A percentile compares a stretch with the other conserved stretches of the same genome.
These are phyloP conservation scores for Urocyon cinereoargenteus DNA, from an alignment of 2,797 vertebrate genomes.

Conservation along the genomic window DNA sequence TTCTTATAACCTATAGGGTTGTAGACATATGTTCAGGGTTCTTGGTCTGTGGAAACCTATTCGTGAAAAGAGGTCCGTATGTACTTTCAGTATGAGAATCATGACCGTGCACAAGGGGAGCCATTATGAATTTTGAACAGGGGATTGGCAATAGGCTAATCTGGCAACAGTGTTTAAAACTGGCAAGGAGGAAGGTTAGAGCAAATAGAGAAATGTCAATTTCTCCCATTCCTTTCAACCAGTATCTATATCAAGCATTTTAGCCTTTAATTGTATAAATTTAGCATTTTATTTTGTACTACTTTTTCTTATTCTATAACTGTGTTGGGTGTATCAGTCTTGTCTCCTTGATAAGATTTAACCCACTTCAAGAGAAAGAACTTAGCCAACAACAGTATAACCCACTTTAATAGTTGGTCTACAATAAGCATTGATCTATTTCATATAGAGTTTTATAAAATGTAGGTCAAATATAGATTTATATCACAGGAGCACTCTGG, in stretches of 20 bases:
- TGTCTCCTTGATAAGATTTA: neutral
- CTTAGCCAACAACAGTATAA: rapidly evolving
- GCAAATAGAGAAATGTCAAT: neutral
- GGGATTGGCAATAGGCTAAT: neutral
- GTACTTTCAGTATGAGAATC: neutral
- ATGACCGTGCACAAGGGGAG: too few species aligned
- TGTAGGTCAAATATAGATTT: neutral
- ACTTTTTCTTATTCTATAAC: neutral
- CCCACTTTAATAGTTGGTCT: neutral
- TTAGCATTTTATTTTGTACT: neutral
- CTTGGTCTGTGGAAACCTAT: neutral
- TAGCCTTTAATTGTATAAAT: neutral
- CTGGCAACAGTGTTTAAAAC: neutral
- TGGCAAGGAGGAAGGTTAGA: rapidly evolving
- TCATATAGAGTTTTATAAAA: neutral
- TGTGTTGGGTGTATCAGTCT: neutral
- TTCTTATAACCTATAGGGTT: neutral
- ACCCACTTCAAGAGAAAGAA: neutral
- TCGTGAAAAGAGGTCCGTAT: neutral
- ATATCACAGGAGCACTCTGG: neutral
- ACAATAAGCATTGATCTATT: neutral
- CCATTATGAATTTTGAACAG: neutral
- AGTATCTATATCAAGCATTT: neutral
- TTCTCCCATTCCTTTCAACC: neutral
- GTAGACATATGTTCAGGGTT: neutral